phyloP scores from a whole-genome alignment of 2,113 vertebrate genomes.

The Dromaius novaehollandiae region DNA sequence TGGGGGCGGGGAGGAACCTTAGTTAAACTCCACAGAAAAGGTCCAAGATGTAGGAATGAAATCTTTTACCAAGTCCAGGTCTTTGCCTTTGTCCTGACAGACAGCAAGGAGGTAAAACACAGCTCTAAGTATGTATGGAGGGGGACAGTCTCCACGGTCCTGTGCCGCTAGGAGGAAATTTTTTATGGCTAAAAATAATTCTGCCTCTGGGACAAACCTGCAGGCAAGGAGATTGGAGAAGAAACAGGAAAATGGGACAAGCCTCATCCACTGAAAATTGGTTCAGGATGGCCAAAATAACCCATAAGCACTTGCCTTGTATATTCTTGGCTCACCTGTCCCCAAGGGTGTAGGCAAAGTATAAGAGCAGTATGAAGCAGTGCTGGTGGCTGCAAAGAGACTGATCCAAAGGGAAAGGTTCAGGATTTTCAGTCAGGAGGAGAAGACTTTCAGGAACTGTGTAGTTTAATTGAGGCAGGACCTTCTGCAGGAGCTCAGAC shows the following conservation, averaged over 20 bases:
- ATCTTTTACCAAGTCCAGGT: constrained; percentile 79
- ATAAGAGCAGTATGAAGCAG: constrained; percentile 83
- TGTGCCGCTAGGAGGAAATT: constrained; percentile 81
- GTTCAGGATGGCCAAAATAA: not conserved
- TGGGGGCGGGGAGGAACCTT: not conserved
- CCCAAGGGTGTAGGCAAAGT: constrained; percentile 80
- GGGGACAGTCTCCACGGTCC: constrained; percentile 72
- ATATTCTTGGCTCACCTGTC: constrained; percentile 82
- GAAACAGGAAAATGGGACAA: not conserved
- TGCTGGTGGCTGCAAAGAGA: constrained; percentile 80
- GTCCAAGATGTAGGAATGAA: not conserved
- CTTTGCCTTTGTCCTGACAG: constrained; percentile 81
- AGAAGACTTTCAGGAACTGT: constrained; percentile 81
- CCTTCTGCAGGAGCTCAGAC: constrained; percentile 78
- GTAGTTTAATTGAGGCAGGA: constrained; percentile 83
- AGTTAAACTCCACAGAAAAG: not conserved
- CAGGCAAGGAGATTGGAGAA: constrained; percentile 27
- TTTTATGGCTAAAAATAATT: constrained; percentile 83
- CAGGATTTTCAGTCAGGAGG: constrained; percentile 77
- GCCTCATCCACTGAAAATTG: not conserved
- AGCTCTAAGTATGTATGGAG: constrained; percentile 79
- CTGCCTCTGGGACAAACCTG: constrained; percentile 88
- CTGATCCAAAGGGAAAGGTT: constrained; percentile 71
- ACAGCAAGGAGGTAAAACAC: constrained; percentile 87
- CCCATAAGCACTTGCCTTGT: not conserved